Conservation (phyloP, 1,140 invertebrate species). For the Dolichoris vasculosae region DNA sequence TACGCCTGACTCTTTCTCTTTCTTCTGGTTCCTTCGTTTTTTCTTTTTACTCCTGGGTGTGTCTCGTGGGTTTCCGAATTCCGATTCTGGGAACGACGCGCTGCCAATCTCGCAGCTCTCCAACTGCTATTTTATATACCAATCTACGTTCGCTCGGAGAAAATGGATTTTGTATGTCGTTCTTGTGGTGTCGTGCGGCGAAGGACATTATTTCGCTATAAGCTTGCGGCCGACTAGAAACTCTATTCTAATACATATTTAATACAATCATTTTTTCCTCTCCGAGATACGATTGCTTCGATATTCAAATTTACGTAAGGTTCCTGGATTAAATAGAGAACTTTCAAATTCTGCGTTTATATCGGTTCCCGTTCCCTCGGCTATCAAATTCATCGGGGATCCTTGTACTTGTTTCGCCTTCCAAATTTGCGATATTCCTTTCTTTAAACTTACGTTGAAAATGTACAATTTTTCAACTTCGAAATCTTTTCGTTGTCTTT, state of each 20-base stretch:
- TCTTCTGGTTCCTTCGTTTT: not conserved
- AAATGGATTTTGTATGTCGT: slow-evolving; percentile 53
- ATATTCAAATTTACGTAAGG: too few species aligned
- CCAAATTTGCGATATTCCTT: too few species aligned
- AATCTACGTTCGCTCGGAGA: slow-evolving; percentile 48
- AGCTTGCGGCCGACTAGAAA: not conserved
- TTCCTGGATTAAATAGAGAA: too few species aligned
- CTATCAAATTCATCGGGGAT: too few species aligned
- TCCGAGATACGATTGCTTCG: too few species aligned
- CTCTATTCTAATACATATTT: not conserved
- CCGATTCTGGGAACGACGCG: slow-evolving; percentile 33
- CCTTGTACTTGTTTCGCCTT: too few species aligned
- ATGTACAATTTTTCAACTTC: too few species aligned
- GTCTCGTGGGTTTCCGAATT: slow-evolving; percentile 26
- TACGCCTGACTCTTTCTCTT: slow-evolving; percentile 30
- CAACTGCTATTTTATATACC: slow-evolving; percentile 23
- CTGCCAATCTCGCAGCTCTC: not conserved
- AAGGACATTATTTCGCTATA: not conserved
- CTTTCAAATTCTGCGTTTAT: too few species aligned
- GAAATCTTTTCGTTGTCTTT: too few species aligned
- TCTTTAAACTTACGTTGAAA: too few species aligned
- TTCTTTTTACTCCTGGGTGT: slow-evolving; percentile 10
- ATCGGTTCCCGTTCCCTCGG: too few species aligned
- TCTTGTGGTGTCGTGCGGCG: slow-evolving; percentile 14
- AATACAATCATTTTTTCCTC: not conserved